Evolutionary conservation across 2,888 invertebrate species (phyloP), one percentile per base, ranked within the genome.

Genomic region (Zelleria hepariella): DNA sequence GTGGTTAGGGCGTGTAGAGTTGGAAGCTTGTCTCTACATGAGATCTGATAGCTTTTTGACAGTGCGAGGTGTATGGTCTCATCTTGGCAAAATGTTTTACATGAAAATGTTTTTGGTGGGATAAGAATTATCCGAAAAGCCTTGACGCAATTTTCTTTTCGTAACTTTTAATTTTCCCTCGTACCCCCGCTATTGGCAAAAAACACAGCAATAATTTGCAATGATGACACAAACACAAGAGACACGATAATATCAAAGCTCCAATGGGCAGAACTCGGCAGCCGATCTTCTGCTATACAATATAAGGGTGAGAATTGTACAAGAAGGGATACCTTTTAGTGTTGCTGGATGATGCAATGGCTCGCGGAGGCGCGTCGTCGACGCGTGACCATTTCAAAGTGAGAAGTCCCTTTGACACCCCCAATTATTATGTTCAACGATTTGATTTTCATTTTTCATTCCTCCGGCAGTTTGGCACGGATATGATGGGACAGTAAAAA

Each of bases 351-450:
- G n/a, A n/a, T n/a, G n/a, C 42, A 42, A 15, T 42, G 42, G 42
- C 7, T 15, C 61, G 62, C 60, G 64, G 68, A 68, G n/a, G n/a
- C n/a, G 15, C 32, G 32, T 42, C 66, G 64, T 62, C 65, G 70
- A 68, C 67, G 74, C 77, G 78, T 80, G 77, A 73, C 72, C 71
- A 57, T 61, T 65, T 74, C 82, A 81, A 82, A 82, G 80, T 63
- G 74, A 76, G 68, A 64, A 66, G 71, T 74, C 67, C 74, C 80
- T 80, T 80, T 80, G 78, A 75, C 70, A 69, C 67, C 64, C 32
- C 66, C 67, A 53, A 53, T 53, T 53, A 53, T 53, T 53, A n/a
- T 53, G 15, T 42, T 42, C 32, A 42, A n/a, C 24, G 53, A n/a
- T 24, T 24, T 53, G 53, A 53, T 53, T 53, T n/a, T 53, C 23